Percentiles rank a stretch among this genome's conserved stretches.
Conservation (phyloP, 2,888 invertebrate species). For the Drosophila phalerata region DNA sequence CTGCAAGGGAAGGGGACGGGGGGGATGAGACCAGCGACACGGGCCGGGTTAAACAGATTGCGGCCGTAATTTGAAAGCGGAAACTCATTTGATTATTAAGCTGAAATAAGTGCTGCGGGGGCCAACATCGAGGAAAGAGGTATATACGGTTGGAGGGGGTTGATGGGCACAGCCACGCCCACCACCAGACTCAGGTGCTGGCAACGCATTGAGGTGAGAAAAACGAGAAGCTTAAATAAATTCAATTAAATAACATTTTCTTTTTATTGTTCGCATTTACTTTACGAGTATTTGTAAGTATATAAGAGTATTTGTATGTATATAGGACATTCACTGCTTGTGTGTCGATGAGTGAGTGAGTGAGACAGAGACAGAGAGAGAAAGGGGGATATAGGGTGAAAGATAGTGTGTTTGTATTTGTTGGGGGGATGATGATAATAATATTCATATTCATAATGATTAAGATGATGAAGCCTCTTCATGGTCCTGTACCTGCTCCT, state of each 20-base stretch:
- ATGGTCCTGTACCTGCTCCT: conserved; percentile 23
- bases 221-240: conserved; percentile 76
- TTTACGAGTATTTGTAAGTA: conserved; percentile 61
- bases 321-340: conserved; percentile 36
- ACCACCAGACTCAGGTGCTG: conserved; percentile 32
- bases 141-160: background rate
- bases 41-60: conserved; percentile 74
- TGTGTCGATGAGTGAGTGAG: conserved; percentile 14
- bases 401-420: conserved; percentile 20
- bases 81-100: conserved; percentile 81
- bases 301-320: conserved; percentile 40
- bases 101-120: conserved; percentile 70
- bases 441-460: conserved; percentile 63
- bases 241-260: conserved; percentile 82
- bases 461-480: conserved; percentile 45
- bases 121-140: background rate
- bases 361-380: background rate
- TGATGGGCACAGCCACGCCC: conserved; percentile 9
- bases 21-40: conserved; percentile 27
- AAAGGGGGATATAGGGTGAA: background rate
- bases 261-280: conserved; percentile 77
- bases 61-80: conserved; percentile 80
- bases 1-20: background rate
- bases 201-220: conserved; percentile 56
- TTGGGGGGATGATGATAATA: conserved; percentile 43